A percentile compares a stretch with the other conserved stretches of the same genome.
phyloP scores from a whole-genome alignment of 2,113 vertebrate species.

The Sturnira hondurensis region DNA sequence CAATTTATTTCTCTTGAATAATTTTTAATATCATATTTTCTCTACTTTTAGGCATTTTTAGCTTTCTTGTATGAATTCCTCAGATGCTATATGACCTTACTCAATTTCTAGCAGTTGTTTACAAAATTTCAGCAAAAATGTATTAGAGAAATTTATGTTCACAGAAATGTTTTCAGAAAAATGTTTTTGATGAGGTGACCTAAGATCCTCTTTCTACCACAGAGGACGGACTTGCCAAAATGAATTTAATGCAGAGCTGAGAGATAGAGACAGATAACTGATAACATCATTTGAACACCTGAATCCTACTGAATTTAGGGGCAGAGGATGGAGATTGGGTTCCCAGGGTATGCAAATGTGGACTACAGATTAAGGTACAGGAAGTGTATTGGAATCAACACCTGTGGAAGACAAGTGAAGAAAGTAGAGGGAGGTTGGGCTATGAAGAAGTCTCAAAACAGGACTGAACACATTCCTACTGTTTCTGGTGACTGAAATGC shows the following conservation, averaged over 20 bases:
- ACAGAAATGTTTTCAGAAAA: neutral
- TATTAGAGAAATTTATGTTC: slow-evolving; percentile 18
- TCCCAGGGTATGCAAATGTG: neutral
- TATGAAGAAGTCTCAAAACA: neutral
- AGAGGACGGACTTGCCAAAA: neutral
- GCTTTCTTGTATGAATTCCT: neutral
- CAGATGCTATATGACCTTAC: neutral
- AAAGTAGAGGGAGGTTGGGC: neutral
- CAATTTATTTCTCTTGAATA: neutral
- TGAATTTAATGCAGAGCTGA: neutral
- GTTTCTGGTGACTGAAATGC: neutral
- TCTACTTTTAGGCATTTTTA: neutral
- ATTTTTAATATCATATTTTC: neutral
- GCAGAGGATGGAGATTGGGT: neutral
- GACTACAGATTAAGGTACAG: neutral
- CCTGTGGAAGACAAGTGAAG: neutral
- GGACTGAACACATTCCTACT: neutral
- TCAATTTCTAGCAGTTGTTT: neutral
- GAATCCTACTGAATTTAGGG: neutral
- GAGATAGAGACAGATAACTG: neutral
- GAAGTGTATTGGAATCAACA: neutral
- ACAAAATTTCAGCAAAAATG: neutral
- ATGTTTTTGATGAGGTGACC: neutral
- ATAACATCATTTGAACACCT: neutral
- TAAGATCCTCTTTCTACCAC: neutral